Percentiles rank a stretch among this genome's conserved stretches.
Evolutionary conservation across 2,113 vertebrate species (phyloP).

Genomic region (Isichthys henryi): DNA sequence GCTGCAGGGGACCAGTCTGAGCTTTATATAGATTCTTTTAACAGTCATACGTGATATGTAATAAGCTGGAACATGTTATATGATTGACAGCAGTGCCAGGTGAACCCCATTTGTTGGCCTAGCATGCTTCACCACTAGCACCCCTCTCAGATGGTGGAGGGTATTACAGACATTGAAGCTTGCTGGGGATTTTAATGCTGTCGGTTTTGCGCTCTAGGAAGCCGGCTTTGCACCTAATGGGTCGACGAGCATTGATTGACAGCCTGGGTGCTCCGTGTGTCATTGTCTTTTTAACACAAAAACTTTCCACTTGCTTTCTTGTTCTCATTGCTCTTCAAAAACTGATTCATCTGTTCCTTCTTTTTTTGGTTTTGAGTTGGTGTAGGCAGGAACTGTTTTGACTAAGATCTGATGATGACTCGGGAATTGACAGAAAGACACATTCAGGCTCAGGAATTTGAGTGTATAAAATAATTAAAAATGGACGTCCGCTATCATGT

Average conservation of each 20-base stretch:
- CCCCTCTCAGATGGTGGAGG: neutral
- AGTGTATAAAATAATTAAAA: neutral
- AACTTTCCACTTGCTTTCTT: constrained; percentile 24
- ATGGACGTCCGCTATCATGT: neutral
- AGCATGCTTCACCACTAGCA: neutral
- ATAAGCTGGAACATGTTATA: neutral
- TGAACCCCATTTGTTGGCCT: neutral
- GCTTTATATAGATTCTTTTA: neutral
- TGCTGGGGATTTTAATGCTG: neutral
- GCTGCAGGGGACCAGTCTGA: neutral
- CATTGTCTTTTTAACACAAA: constrained; percentile 37
- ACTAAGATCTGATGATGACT: neutral
- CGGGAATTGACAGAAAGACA: neutral
- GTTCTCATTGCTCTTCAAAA: constrained; percentile 17
- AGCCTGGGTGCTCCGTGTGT: constrained; percentile 20
- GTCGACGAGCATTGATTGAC: neutral
- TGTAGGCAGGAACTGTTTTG: neutral
- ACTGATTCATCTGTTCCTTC: constrained; percentile 32
- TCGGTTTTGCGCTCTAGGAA: neutral
- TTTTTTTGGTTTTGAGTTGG: neutral
- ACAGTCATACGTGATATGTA: neutral
- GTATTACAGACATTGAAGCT: neutral
- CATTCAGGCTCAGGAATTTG: neutral
- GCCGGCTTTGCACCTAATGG: neutral
- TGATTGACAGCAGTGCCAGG: neutral